These are phyloP conservation scores for Bradypodion ventrale DNA, from an alignment of 2,797 vertebrate species.

Conservation along the genomic window DNA sequence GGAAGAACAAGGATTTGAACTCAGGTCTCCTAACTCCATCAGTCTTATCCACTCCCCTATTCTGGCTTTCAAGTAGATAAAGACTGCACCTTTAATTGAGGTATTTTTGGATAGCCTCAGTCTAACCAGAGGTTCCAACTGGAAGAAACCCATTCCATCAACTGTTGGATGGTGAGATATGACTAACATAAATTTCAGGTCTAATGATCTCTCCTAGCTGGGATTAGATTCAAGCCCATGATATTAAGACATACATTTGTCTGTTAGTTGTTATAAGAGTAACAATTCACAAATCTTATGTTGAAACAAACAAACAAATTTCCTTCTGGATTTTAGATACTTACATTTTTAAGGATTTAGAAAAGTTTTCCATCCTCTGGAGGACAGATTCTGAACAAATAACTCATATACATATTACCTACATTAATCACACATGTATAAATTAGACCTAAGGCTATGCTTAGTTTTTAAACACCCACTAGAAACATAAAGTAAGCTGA, in stretches of 20 bases:
- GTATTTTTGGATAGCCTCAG: background rate
- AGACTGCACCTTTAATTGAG: background rate
- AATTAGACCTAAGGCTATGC: background rate
- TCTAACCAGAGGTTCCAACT: too few species aligned
- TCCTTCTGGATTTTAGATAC: constrained; percentile 25
- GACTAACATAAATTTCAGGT: too few species aligned
- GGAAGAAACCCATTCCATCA: too few species aligned
- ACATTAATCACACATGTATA: background rate
- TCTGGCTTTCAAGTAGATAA: background rate
- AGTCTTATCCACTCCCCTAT: too few species aligned
- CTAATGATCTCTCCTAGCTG: too few species aligned
- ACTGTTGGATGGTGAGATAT: too few species aligned
- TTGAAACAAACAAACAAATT: background rate
- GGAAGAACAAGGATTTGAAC: too few species aligned
- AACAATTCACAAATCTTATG: background rate
- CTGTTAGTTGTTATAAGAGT: background rate
- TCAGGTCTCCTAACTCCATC: too few species aligned
- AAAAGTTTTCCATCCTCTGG: constrained; percentile 28
- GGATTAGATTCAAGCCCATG: too few species aligned
- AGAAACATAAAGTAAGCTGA: background rate
- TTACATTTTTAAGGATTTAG: background rate
- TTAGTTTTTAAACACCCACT: background rate
- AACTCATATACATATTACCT: background rate
- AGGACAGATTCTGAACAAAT: background rate
- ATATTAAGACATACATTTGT: background rate